Conservation (phyloP, 2,888 invertebrate genomes). For the Eueremaeus valkanovi region DNA sequence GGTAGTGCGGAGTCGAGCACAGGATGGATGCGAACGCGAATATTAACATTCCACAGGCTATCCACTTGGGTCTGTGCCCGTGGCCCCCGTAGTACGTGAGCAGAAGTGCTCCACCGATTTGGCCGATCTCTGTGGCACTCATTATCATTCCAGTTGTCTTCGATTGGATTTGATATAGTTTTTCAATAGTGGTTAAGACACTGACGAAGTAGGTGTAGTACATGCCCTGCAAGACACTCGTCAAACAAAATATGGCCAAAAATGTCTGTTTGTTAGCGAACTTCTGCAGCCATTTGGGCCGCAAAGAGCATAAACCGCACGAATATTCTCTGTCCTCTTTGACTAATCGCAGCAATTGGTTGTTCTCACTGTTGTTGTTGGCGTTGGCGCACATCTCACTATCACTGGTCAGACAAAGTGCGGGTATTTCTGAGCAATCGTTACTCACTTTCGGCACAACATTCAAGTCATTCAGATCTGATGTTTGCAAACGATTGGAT, state of each 20-base stretch:
- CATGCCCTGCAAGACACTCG: slow-evolving; percentile 63
- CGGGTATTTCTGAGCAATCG: background rate
- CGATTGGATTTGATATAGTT: slow-evolving; percentile 83
- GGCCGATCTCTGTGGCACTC: slow-evolving; percentile 87
- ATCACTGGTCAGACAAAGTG: background rate
- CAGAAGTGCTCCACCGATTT: slow-evolving; percentile 80
- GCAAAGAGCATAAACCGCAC: slow-evolving; percentile 73
- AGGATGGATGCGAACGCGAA: slow-evolving; percentile 79
- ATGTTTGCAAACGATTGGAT: background rate
- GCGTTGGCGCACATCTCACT: background rate
- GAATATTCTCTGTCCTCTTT: slow-evolving; percentile 25
- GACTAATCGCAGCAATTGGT: background rate
- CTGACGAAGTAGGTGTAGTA: slow-evolving; percentile 91
- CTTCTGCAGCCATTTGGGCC: slow-evolving; percentile 66
- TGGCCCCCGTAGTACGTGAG: slow-evolving; percentile 85
- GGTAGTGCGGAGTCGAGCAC: slow-evolving; percentile 79
- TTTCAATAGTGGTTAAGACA: slow-evolving; percentile 87
- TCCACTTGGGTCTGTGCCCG: slow-evolving; percentile 88
- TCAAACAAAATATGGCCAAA: slow-evolving; percentile 67
- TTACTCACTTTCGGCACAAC: too few species aligned
- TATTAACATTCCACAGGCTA: slow-evolving; percentile 84
- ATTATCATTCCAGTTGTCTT: slow-evolving; percentile 83
- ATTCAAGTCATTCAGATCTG: too few species aligned
- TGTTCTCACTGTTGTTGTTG: background rate
- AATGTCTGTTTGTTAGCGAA: slow-evolving; percentile 82